A percentile compares a stretch with the other conserved stretches of the same genome.
Evolutionary conservation across 2,888 invertebrate genomes (phyloP).

Genomic region (Acleris literana): DNA sequence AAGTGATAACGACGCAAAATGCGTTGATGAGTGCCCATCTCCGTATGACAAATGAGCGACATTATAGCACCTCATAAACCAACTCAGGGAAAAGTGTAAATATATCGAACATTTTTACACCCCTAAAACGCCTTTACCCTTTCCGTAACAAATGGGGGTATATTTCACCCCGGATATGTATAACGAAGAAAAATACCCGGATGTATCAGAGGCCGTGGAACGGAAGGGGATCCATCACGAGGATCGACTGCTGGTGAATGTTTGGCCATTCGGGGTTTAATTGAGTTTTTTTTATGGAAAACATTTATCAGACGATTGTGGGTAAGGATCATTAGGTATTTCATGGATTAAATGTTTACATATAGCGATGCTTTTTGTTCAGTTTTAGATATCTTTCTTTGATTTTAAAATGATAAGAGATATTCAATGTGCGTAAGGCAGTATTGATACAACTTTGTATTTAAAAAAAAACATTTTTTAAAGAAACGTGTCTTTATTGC

Average conservation of each 20-base stretch:
- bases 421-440: too few species aligned
- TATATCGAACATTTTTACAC: constrained; percentile 22
- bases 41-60: background rate
- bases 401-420: too few species aligned
- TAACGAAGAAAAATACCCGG: constrained; percentile 42
- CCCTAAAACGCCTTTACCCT: constrained; percentile 23
- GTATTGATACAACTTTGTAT: too few species aligned
- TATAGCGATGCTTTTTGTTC: too few species aligned
- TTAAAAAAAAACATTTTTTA: too few species aligned
- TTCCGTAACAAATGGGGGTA: constrained; percentile 29
- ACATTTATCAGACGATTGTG: background rate
- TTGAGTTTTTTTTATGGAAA: constrained; percentile 3
- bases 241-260: constrained; percentile 21
- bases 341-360: too few species aligned
- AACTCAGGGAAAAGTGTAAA: constrained; percentile 14
- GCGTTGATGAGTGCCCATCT: too few species aligned
- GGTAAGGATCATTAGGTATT: too few species aligned
- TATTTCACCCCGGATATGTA: constrained; percentile 37
- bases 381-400: too few species aligned
- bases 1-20: too few species aligned
- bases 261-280: constrained; percentile 6
- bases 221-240: constrained; percentile 15
- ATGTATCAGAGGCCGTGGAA: constrained; percentile 37
- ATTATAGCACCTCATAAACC: constrained; percentile 10
- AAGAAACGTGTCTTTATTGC: too few species aligned